A percentile compares a stretch with the other conserved stretches of the same genome.
Conservation (phyloP, 2,113 vertebrate species). For the Hylia prasina region DNA sequence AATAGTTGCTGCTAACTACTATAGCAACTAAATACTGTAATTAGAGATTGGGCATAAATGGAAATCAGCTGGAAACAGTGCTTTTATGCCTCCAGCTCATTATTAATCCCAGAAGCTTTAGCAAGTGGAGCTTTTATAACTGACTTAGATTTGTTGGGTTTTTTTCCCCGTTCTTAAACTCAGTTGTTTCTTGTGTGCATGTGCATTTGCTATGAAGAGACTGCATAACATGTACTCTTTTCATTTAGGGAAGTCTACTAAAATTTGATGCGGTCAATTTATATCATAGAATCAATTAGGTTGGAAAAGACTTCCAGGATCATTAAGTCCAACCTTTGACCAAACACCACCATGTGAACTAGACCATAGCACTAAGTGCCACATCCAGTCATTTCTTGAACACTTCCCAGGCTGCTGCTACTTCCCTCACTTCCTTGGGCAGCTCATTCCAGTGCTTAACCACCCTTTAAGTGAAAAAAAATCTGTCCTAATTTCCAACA, state of each 20-base stretch:
- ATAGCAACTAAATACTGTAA: slow-evolving; percentile 53
- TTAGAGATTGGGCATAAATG: slow-evolving; percentile 33
- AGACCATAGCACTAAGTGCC: not conserved
- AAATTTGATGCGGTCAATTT: not conserved
- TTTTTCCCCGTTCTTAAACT: not conserved
- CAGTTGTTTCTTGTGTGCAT: not conserved
- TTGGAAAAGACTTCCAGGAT: not conserved
- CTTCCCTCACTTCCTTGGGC: not conserved
- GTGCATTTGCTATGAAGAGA: not conserved
- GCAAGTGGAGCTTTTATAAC: not conserved
- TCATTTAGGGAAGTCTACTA: not conserved
- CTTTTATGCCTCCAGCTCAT: not conserved
- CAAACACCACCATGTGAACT: not conserved
- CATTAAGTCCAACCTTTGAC: not conserved
- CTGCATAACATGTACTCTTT: not conserved
- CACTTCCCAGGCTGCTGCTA: not conserved
- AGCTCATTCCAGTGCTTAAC: not conserved
- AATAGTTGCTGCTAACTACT: slow-evolving; percentile 43
- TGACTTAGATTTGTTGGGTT: not conserved
- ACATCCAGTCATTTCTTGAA: not conserved
- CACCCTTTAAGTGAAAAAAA: not conserved
- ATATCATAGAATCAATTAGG: not conserved
- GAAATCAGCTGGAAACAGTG: slow-evolving; percentile 33
- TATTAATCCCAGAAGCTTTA: slow-evolving; percentile 1
- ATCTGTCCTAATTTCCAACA: not conserved